Base-by-base conservation (phyloP, 2,113 vertebrate genomes). In the Rhodinocichla rosea region DNA sequence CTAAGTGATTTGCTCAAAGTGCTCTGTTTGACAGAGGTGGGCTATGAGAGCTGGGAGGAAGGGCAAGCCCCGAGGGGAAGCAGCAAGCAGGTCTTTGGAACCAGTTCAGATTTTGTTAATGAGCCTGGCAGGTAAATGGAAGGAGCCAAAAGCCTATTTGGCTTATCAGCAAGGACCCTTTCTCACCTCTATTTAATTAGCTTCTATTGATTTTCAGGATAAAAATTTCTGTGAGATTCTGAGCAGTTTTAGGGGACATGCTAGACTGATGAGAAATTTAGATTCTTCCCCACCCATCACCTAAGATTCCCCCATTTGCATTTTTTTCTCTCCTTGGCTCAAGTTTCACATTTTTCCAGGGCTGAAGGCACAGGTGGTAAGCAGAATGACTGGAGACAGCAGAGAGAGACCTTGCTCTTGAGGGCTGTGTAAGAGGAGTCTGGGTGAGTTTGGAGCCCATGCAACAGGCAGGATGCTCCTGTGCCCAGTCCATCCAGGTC, bases 51-150 rank as follows among this genome's bases (percentile, higher is more conserved):
- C 52, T 57, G 73, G 30, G 47, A 88, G 47, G 85, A 88, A 91
- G 85, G 90, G 88, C 74, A 92, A 93, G n/a, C 35, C 85, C 85
- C 0, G 1, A 90, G 76, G 65, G 65, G 52, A 83, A 78, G 57
- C 60, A 89, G 42, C 56, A 86, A 83, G 71, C 79, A 83, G 64
- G 77, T 87, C 62, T 30, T 67, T 95, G 95, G 96, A 89, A 81
- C 13, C 13, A 24, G 26, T 94, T 92, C 86, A 93, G 69, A 52
- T 92, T 93, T 84, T 92, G 92, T 89, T 96, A 96, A 96, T 87
- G 93, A 95, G 92, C 60, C 73, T 91, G 76, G 70, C 76, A 93
- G 86, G 83, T 95, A 92, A 93, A 88, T 12, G 64, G 71, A 92
- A 75, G 68, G 64, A 88, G 52, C 52, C 73, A 90, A 92, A 90